Base-by-base conservation (phyloP, 2,888 invertebrate genomes). In the Ischnura elegans region DNA sequence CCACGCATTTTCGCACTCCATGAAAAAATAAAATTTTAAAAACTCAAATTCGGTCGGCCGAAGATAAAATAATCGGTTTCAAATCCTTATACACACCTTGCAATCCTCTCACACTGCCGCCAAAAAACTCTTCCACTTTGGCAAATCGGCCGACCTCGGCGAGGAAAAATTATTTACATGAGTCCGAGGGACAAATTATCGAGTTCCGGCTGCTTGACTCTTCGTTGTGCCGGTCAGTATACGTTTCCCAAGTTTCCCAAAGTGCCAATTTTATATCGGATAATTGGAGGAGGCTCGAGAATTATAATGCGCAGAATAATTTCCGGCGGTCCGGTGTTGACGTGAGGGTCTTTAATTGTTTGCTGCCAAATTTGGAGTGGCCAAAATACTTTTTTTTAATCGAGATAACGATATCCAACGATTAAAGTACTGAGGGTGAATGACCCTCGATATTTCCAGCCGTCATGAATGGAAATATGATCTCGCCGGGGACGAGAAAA, bases 91-190 rank as follows among this genome's bases (percentile, higher is more conserved):
- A 1, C 61, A 0, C 61, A 13, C 61, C 61, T 19, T 21, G 19
- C 61, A n/a, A 61, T 13, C 6, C 66, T 29, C 66, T 0, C 66
- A 66, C 29, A 6, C 47, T 51, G 13, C 13, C 51, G 36, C 13
- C 76, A 13, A 29, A n/a, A n/a, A n/a, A 5, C 76, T 2, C 76
- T 13, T 10, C 29, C 66, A 6, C 6, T n/a, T 29, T 76, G 36
- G 29, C 76, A 25, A 76, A 76, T n/a, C 21, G 76, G 36, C 76
- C 76, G 76, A 16, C 76, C 76, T 76, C 36, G 76, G 25, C 2
- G 76, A 36, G 29, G 29, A 8, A 76, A n/a, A 76, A 76, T 76
- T 76, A 76, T 76, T 76, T 76, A 76, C 76, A 76, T 76, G 76
- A 76, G 29, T 36, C 76, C 76, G 36, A 76, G n/a, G n/a, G 25